These are phyloP conservation scores for Drosophila pallidifrons DNA, from an alignment of 1,140 invertebrate species.

Conservation along the genomic window DNA sequence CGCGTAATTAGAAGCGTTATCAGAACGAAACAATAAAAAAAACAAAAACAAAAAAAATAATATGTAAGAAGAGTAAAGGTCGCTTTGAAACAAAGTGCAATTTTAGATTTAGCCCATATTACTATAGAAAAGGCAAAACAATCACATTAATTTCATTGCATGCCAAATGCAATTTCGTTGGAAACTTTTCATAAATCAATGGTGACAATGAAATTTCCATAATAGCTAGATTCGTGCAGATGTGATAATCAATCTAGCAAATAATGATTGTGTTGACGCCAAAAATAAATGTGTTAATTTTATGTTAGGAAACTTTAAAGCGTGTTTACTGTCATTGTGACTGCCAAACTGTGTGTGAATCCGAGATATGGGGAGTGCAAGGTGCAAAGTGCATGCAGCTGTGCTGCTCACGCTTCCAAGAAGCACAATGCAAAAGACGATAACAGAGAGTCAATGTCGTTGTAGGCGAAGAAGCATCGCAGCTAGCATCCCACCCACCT, in stretches of 20 bases:
- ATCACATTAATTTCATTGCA: too few species aligned
- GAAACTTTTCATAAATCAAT: too few species aligned
- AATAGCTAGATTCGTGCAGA: too few species aligned
- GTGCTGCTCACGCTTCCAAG: conserved; percentile 3
- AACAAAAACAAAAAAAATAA: not conserved
- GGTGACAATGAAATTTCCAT: too few species aligned
- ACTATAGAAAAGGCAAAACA: too few species aligned
- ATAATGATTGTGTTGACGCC: too few species aligned
- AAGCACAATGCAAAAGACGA: conserved; percentile 17
- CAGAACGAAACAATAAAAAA: conserved; percentile 9
- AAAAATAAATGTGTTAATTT: conserved; percentile 33
- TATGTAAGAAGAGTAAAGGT: not conserved
- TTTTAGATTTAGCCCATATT: not conserved
- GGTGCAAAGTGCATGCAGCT: conserved; percentile 37
- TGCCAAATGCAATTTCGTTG: too few species aligned
- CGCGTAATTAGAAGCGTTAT: conserved; percentile 12
- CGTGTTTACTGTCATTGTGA: not conserved
- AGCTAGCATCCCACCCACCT: not conserved
- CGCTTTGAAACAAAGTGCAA: not conserved
- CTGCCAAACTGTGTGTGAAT: not conserved
- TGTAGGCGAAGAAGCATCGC: conserved; percentile 18
- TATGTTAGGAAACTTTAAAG: not conserved
- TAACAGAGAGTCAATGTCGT: conserved; percentile 61
- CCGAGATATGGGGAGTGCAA: conserved; percentile 24
- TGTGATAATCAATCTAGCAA: not conserved